phyloP scores from a whole-genome alignment of 2,888 invertebrate genomes.

The Baronia brevicornis region DNA sequence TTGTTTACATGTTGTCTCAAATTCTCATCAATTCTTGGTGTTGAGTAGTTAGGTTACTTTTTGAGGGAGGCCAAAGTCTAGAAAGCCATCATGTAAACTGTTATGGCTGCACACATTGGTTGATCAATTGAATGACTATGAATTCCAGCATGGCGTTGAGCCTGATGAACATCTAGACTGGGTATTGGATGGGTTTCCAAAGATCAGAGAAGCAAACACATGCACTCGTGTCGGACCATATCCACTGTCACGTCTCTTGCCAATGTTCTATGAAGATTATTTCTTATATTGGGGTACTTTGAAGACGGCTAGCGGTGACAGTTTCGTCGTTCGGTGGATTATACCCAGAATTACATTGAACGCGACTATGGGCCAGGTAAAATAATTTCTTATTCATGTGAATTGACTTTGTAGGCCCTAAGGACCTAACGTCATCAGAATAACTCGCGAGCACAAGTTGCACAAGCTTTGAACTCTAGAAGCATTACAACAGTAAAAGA shows the following conservation, averaged over 20 bases:
- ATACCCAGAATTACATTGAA: conserved; percentile 74
- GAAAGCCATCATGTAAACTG: no score
- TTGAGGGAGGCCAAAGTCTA: no score
- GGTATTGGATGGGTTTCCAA: conserved; percentile 61
- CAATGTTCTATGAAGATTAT: conserved; percentile 77
- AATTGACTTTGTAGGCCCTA: no score
- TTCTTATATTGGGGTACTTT: conserved; percentile 79
- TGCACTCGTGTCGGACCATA: conserved; percentile 64
- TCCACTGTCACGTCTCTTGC: conserved; percentile 66
- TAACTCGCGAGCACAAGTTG: no score
- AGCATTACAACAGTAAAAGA: no score
- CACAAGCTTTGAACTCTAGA: no score
- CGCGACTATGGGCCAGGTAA: conserved; percentile 76
- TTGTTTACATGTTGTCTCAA: no score
- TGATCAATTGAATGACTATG: no score
- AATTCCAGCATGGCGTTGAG: conserved; percentile 63
- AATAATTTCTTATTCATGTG: background rate
- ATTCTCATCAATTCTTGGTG: no score
- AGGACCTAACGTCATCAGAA: background rate
- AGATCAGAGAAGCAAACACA: conserved; percentile 66
- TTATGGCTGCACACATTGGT: no score
- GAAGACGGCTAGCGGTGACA: conserved; percentile 50
- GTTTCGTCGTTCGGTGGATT: conserved; percentile 74
- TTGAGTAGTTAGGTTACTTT: no score
- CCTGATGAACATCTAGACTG: conserved; percentile 53